A percentile compares a stretch with the other conserved stretches of the same genome.
These are phyloP conservation scores for Lysandra coridon DNA, from an alignment of 2,888 invertebrate genomes.

Conservation along the genomic window DNA sequence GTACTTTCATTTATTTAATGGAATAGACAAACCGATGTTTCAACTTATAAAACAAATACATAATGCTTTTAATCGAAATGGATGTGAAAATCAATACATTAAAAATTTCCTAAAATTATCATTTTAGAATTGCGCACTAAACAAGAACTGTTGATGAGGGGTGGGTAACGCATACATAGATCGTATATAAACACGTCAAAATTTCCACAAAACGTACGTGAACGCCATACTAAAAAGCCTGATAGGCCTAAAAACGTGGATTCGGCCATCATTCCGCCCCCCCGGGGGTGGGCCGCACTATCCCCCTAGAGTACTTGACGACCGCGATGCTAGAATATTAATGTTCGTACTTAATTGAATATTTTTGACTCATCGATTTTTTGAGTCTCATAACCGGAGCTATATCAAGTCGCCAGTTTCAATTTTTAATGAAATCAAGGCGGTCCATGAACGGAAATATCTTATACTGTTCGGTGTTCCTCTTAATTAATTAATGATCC, in stretches of 20 bases:
- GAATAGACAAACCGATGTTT: background rate
- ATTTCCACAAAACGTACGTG: constrained; percentile 59
- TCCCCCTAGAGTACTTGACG: constrained; percentile 68
- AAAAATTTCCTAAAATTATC: constrained; percentile 9
- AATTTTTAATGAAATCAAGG: constrained; percentile 25
- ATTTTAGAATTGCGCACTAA: constrained; percentile 26
- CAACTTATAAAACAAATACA: background rate
- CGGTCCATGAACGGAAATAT: background rate
- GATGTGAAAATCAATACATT: constrained; percentile 7
- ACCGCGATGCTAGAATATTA: constrained; percentile 75
- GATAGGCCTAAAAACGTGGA: constrained; percentile 76
- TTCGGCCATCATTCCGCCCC: constrained; percentile 59
- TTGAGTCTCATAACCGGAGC: constrained; percentile 1
- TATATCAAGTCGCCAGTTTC: constrained; percentile 25
- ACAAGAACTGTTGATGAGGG: constrained; percentile 31
- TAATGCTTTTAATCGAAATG: background rate
- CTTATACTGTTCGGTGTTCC: background rate
- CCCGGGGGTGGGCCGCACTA: constrained; percentile 57
- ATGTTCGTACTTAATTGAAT: constrained; percentile 71
- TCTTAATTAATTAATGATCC: background rate
- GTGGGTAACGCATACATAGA: constrained; percentile 32
- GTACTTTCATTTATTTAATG: background rate
- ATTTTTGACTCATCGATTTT: constrained; percentile 66
- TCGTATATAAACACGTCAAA: constrained; percentile 51
- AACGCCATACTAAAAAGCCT: constrained; percentile 67